These are phyloP conservation scores for Mimas tiliae DNA, from an alignment of 2,888 invertebrate species.

Conservation along the genomic window DNA sequence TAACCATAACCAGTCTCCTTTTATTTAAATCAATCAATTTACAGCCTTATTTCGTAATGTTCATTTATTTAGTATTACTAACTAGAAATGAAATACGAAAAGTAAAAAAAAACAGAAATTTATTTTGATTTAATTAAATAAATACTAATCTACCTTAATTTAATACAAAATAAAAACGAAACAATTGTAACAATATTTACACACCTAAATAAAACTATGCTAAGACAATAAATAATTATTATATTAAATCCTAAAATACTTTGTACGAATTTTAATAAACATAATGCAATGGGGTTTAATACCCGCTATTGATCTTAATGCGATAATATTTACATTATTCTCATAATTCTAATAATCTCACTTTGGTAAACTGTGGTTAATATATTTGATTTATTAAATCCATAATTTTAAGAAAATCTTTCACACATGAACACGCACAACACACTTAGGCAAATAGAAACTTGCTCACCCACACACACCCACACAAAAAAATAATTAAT, in stretches of 20 bases:
- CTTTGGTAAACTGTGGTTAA: conserved; percentile 86
- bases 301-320: conserved; percentile 32
- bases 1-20: no score
- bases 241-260: conserved; percentile 68
- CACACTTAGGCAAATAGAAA: conserved; percentile 24
- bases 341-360: conserved; percentile 82
- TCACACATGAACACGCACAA: conserved; percentile 21
- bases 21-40: no score
- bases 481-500: conserved; percentile 36
- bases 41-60: no score
- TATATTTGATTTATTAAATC: conserved; percentile 57
- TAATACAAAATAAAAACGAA: conserved; percentile 67
- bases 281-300: conserved; percentile 41
- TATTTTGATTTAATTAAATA: conserved; percentile 75
- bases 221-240: conserved; percentile 73
- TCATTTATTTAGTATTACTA: background rate
- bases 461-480: conserved; percentile 27
- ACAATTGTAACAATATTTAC: conserved; percentile 79
- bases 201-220: conserved; percentile 45
- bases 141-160: conserved; percentile 70
- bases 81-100: conserved; percentile 36
- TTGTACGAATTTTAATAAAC: conserved; percentile 66
- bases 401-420: conserved; percentile 2
- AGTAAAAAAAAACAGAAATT: conserved; percentile 55
- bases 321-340: conserved; percentile 62